A percentile compares a stretch with the other conserved stretches of the same genome.
These are phyloP conservation scores for Otus scops DNA, from an alignment of 2,797 vertebrate genomes.

Conservation along the genomic window DNA sequence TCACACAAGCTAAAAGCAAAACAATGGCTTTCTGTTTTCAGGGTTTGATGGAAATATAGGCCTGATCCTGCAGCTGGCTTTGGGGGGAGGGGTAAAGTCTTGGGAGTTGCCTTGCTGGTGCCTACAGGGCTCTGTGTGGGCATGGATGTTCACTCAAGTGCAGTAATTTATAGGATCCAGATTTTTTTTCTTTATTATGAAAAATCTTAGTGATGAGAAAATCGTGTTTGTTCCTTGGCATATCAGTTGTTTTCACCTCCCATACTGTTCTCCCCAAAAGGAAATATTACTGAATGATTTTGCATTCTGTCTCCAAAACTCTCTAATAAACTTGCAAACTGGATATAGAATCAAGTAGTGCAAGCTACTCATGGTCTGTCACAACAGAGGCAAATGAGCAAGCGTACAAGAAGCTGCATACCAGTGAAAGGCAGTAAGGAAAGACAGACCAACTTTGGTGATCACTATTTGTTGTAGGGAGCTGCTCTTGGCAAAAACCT, in stretches of 20 bases:
- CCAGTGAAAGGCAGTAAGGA: not conserved
- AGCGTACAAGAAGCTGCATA: not conserved
- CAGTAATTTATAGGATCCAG: not conserved
- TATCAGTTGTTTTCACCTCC: not conserved
- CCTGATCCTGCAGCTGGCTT: not conserved
- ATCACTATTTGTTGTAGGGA: not conserved
- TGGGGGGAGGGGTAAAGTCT: fast-evolving
- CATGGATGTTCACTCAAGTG: not conserved
- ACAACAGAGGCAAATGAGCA: not conserved
- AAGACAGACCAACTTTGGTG: not conserved
- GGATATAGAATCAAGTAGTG: not conserved
- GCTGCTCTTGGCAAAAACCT: not conserved
- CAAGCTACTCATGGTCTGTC: not conserved
- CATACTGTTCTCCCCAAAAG: not conserved
- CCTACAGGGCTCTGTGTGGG: not conserved
- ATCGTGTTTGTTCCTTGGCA: not conserved
- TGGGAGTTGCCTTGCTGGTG: not conserved
- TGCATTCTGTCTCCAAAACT: not conserved
- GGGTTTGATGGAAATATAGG: not conserved
- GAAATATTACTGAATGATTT: not conserved
- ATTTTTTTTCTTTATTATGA: not conserved
- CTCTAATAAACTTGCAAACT: not conserved
- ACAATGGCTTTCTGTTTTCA: not conserved
- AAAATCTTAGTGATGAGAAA: not conserved
- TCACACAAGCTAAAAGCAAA: not conserved